A percentile compares a stretch with the other conserved stretches of the same genome.
Conservation (phyloP, 2,888 invertebrate genomes). For the Abscondita cerata region DNA sequence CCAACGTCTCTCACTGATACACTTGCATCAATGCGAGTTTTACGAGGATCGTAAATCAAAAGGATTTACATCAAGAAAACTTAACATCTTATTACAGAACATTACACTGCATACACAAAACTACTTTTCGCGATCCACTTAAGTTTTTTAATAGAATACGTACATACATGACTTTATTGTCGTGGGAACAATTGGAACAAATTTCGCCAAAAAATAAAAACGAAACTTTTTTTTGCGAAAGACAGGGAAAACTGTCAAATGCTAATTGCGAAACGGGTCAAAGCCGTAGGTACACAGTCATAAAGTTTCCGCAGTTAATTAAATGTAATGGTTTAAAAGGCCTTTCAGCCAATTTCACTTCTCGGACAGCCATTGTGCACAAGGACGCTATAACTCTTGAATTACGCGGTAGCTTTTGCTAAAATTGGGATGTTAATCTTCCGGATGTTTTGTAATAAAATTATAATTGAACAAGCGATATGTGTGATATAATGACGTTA, state of each 20-base stretch:
- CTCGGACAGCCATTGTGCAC: slow-evolving; percentile 42
- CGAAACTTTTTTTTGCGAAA: background rate
- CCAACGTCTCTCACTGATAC: slow-evolving; percentile 31
- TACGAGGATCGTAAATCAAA: slow-evolving; percentile 37
- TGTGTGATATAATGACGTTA: slow-evolving; percentile 19
- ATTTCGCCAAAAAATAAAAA: background rate
- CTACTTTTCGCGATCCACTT: slow-evolving; percentile 25
- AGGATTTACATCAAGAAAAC: slow-evolving; percentile 36
- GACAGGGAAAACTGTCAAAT: slow-evolving; percentile 45
- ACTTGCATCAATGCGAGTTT: slow-evolving; percentile 34
- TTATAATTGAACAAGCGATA: slow-evolving; percentile 34
- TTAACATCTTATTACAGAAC: slow-evolving; percentile 37
- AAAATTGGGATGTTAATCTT: slow-evolving; percentile 38
- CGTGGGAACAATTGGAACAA: slow-evolving; percentile 11
- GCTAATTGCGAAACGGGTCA: slow-evolving; percentile 46
- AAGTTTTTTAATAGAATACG: slow-evolving; percentile 21
- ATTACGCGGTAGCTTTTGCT: slow-evolving; percentile 38
- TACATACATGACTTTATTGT: slow-evolving; percentile 12
- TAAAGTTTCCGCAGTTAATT: slow-evolving; percentile 51
- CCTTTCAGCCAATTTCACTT: slow-evolving; percentile 50
- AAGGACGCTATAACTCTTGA: slow-evolving; percentile 41
- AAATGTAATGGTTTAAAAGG: slow-evolving; percentile 51
- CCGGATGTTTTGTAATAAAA: slow-evolving; percentile 35
- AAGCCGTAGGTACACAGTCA: slow-evolving; percentile 37
- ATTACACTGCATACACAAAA: slow-evolving; percentile 35